Evolutionary conservation across 2,113 vertebrate genomes (phyloP).

Genomic region (Toxostoma redivivum): DNA sequence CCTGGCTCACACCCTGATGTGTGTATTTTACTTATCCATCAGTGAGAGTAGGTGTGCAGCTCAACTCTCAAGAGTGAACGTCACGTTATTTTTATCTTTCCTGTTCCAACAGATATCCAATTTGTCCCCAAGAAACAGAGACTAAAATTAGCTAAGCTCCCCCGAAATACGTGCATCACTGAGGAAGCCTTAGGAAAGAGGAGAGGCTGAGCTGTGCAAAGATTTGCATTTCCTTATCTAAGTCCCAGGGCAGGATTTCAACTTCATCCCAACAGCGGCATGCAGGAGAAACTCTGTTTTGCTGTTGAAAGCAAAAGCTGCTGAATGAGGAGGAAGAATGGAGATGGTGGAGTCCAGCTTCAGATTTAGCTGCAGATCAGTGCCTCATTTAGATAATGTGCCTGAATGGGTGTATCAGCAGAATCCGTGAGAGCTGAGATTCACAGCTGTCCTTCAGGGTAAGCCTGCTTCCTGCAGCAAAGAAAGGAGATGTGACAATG

Average conservation of each 20-base stretch:
- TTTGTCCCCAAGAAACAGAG: background rate
- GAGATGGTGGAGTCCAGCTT: background rate
- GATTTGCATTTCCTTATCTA: background rate
- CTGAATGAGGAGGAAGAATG: background rate
- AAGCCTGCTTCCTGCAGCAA: background rate
- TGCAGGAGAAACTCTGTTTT: background rate
- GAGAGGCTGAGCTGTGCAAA: background rate
- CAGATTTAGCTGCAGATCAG: background rate
- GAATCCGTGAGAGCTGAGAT: fast-evolving
- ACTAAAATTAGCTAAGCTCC: background rate
- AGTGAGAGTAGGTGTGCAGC: background rate
- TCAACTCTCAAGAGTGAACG: background rate
- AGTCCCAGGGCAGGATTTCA: background rate
- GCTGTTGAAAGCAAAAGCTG: background rate
- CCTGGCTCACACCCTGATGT: fast-evolving
- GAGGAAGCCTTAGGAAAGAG: background rate
- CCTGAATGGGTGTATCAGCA: background rate
- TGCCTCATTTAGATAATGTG: background rate
- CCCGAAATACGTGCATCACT: background rate
- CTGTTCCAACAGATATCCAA: background rate
- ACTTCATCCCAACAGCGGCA: background rate
- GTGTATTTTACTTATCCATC: background rate
- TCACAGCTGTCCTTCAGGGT: background rate
- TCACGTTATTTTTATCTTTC: background rate
- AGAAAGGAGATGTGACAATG: background rate